Base-by-base conservation (phyloP, 2,113 vertebrate genomes). In the Grammomys dolichurus region DNA sequence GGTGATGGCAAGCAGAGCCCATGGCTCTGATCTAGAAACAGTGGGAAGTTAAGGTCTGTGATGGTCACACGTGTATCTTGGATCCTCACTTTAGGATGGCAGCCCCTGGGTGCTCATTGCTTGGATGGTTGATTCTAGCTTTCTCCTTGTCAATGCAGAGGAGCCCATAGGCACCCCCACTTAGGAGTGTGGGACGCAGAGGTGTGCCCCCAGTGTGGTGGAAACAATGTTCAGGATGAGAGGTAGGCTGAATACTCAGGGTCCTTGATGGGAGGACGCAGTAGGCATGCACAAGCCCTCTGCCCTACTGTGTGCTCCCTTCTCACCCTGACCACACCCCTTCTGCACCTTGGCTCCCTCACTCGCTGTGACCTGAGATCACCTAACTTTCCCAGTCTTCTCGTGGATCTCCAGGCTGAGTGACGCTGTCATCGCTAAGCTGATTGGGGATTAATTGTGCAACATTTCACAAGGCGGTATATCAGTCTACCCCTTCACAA, bases 401-500 rank as follows among this genome's bases (percentile, higher is more conserved):
- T 17, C 1, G 1, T 56, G 40, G 0, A 5, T 46, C 95, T 82
- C 69, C 82, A 87, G 91, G 26, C 89, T 0, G 0, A 6, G 16
- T 19, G 85, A 94, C 58, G 31, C 46, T 65, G 87, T 93, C 94
- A 65, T 56, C 76, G 14, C 80, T 22, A 5, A 58, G 91, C 75
- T 87, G 43, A 28, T 22, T 26, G 90, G 87, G 88, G 89, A 94
- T 89, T 95, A 69, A 96, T 22, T 73, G 94, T 26, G 40, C 46
- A 26, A n/a, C 5, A 48, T 91, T 84, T 93, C 80, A 77, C 0
- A 6, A 94, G 72, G 87, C 77, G 43, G 84, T 16, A 11, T 51
- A 48, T 89, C 89, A 87, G 90, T 87, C 87, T 84, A 33, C 92
- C 87, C 82, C 51, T 89, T 88, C 46, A 85, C 96, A 87, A 89